These are phyloP conservation scores for Hyposoter didymator DNA, from an alignment of 2,888 invertebrate species.

Conservation along the genomic window DNA sequence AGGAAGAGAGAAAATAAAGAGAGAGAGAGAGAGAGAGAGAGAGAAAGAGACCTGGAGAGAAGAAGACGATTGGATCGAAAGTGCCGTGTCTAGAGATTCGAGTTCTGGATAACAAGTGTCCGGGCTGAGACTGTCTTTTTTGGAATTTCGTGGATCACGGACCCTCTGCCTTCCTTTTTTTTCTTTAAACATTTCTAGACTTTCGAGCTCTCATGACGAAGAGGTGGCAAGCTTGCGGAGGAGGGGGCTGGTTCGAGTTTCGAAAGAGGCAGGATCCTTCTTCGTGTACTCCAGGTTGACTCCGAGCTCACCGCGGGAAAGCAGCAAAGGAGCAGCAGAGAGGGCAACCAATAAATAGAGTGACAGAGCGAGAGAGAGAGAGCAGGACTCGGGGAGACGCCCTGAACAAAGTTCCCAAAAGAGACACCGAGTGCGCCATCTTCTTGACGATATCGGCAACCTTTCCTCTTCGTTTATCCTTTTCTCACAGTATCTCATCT, in stretches of 20 bases:
- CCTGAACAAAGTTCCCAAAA: constrained; percentile 75
- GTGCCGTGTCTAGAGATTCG: constrained; percentile 53
- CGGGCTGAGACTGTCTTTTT: constrained; percentile 53
- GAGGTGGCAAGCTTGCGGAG: constrained; percentile 40
- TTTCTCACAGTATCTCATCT: constrained; percentile 26
- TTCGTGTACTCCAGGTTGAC: constrained; percentile 40
- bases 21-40: constrained; percentile 19
- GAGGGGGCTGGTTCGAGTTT: constrained; percentile 66
- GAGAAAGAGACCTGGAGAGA: constrained; percentile 43
- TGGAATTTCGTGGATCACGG: constrained; percentile 65
- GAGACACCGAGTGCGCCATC: constrained; percentile 82
- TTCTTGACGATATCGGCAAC: constrained; percentile 78
- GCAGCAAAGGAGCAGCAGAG: not conserved
- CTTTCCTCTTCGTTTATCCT: constrained; percentile 66
- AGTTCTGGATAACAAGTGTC: constrained; percentile 65
- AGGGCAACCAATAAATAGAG: not conserved
- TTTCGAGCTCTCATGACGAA: constrained; percentile 31
- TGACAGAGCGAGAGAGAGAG: constrained; percentile 45
- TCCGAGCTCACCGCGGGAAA: constrained; percentile 65
- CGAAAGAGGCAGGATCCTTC: constrained; percentile 65
- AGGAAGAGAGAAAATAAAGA: not conserved
- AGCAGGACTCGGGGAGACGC: constrained; percentile 74
- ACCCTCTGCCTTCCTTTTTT: constrained; percentile 19
- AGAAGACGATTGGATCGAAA: constrained; percentile 56
- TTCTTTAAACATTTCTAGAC: constrained; percentile 35